These are phyloP conservation scores for Coecobrya sp. DNA, from an alignment of 2,888 invertebrate genomes.

Conservation along the genomic window DNA sequence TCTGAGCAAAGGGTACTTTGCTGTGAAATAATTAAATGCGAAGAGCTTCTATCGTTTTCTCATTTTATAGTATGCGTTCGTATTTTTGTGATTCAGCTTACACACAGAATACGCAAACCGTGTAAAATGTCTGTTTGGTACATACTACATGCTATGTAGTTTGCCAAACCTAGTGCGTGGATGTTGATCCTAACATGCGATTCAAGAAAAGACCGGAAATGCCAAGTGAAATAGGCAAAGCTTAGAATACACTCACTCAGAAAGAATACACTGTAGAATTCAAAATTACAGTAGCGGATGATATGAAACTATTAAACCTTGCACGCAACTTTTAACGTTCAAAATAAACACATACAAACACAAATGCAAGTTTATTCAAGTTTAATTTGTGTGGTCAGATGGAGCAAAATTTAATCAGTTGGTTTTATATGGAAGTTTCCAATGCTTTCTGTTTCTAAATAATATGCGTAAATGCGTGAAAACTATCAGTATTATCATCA, in stretches of 20 bases:
- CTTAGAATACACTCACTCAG: not conserved
- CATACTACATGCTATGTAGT: too few species aligned
- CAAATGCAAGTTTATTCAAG: too few species aligned
- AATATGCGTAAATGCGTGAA: too few species aligned
- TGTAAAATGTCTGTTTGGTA: not conserved
- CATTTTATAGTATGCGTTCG: not conserved
- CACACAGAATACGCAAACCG: not conserved
- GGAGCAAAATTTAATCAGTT: too few species aligned
- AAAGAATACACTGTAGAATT: not conserved
- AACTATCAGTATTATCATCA: too few species aligned
- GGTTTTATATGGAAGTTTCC: too few species aligned
- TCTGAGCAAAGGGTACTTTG: too few species aligned
- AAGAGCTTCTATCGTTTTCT: too few species aligned
- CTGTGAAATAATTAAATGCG: not conserved
- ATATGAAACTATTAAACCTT: not conserved
- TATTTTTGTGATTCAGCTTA: not conserved
- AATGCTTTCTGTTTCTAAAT: too few species aligned
- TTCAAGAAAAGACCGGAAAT: slow-evolving; percentile 68
- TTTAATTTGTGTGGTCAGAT: too few species aligned
- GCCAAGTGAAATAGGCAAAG: slow-evolving; percentile 27
- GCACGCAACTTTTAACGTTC: too few species aligned
- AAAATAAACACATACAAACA: too few species aligned
- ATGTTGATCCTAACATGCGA: slow-evolving; percentile 60
- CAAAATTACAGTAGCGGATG: not conserved
- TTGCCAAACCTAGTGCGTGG: slow-evolving; percentile 25